Base-by-base conservation (phyloP, 2,797 vertebrate species). In the Scolopax bukidnonensis region DNA sequence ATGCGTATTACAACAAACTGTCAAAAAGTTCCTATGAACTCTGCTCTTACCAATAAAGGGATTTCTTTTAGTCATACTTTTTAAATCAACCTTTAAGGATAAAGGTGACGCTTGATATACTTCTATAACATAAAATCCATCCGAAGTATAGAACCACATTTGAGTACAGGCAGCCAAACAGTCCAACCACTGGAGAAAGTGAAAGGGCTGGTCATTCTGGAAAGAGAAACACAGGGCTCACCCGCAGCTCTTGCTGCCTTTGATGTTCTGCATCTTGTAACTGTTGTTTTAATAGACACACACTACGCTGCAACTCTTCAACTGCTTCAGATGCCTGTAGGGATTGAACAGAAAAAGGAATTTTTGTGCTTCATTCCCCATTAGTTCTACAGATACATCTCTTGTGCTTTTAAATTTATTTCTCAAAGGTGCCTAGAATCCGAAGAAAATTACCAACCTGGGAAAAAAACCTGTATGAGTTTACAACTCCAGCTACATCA, bases 211-310 rank as follows among this genome's bases (percentile, higher is more conserved):
- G 23, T 82, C 51, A 89, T 21, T 83, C 59, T 21, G 67, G 61
- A 89, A 38, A 38, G 38, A 87, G 83, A 84, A 95, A 91, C 16
- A 38, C 32, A 78, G 76, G 48, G 59, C 97, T 98, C 97, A 99
- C 99, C 98, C 96, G 98, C 93, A 98, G 90, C 96, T 99, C 98
- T 48, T 98, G 98, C 69, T 98, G 98, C 84, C 96, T 98, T 90
- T 97, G 97, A 95, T 98, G 98, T 68, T 99, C 99, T 68, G 96
- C 97, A 78, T 99, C 99, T 78, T 98, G 97, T 74, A 99, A 92
- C 96, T 99, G 98, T 84, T 98, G 98, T 95, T 98, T 98, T 87
- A 99, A 94, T 11, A 98, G 96, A 93, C 97, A 97, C 51, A 98
- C 85, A 5, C 78, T 97, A 70, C 94, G 97, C 96, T 98, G 98